phyloP scores from a whole-genome alignment of 1,140 invertebrate genomes.

The Saccostrea glomerata region DNA sequence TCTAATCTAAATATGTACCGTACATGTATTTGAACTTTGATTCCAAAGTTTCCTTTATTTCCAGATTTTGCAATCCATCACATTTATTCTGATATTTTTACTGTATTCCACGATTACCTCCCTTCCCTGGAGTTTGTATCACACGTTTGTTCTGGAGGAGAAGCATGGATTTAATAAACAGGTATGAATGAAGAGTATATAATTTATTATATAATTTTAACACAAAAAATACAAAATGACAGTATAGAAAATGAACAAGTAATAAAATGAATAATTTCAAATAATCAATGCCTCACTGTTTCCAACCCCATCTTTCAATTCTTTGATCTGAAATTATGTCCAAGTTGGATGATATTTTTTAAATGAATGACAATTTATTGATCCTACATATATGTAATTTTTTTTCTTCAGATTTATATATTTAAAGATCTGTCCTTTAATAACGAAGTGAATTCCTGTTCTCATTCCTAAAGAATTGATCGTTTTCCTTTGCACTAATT shows the following conservation, averaged over 20 bases:
- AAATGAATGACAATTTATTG: too few relatives aligned
- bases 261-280: background rate
- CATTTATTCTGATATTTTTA: constrained; percentile 88
- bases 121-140: constrained; percentile 93
- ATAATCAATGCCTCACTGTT: too few relatives aligned
- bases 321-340: too few relatives aligned
- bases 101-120: constrained; percentile 86
- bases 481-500: too few relatives aligned
- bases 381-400: too few relatives aligned
- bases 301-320: too few relatives aligned
- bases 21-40: background rate
- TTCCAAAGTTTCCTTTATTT: constrained; percentile 14
- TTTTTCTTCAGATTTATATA: too few relatives aligned
- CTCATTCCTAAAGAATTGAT: too few relatives aligned
- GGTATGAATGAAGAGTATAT: constrained; percentile 78
- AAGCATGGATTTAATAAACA: constrained; percentile 99
- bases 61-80: constrained; percentile 81
- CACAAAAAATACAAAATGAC: background rate
- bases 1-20: too few relatives aligned
- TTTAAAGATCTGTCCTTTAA: too few relatives aligned
- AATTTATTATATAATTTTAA: background rate
- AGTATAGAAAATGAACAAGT: background rate
- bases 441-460: too few relatives aligned
- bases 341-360: too few relatives aligned
- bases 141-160: constrained; percentile 97